Base-by-base conservation (phyloP, 2,113 vertebrate genomes). In the Craseonycteris thonglongyai region DNA sequence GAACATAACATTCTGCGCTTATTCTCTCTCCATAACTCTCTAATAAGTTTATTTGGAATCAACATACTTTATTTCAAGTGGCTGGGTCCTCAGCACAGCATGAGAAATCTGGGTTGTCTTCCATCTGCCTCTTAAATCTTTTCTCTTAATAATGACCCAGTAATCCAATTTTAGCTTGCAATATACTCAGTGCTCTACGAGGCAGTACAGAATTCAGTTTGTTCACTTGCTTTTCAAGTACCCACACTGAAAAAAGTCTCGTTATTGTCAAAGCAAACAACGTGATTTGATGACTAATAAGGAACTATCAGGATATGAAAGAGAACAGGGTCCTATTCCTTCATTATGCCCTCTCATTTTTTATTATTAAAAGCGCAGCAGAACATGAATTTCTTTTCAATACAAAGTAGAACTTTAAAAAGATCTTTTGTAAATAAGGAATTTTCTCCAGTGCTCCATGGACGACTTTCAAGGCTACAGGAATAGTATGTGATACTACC, bases 11-110 rank as follows among this genome's bases (percentile, higher is more conserved):
- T 79, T 76, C 84, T 88, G 66, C 33, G 85, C 87, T 84, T 81
- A 81, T 83, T 71, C 83, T 68, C 40, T 90, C 63, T 69, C 19
- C 10, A 51, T 86, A 90, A 94, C 79, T 88, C 85, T n/a, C 68
- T 95, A 95, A 81, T 95, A 95, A 54, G 59, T 93, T 92, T 93
- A 96, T 92, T 91, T 96, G 95, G 81, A 94, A 96, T 72, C n/a
- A 79, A 89, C 74, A 79, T 72, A 74, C 51, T 71, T 79, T 94
- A 93, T 95, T 97, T 78, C 81, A 96, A 90, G 94, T 76, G 91
- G 56, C 71, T 87, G 86, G 58, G 45, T 88, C 68, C 84, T 95
- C 78, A 92, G 86, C 78, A 74, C 88, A 96, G 93, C 90, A 78
- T 86, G 92, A 96, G 85, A 95, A 95, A 96, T 81, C 69, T 68